Conservation (phyloP, 2,113 vertebrate species). For the Crotalus horridus region DNA sequence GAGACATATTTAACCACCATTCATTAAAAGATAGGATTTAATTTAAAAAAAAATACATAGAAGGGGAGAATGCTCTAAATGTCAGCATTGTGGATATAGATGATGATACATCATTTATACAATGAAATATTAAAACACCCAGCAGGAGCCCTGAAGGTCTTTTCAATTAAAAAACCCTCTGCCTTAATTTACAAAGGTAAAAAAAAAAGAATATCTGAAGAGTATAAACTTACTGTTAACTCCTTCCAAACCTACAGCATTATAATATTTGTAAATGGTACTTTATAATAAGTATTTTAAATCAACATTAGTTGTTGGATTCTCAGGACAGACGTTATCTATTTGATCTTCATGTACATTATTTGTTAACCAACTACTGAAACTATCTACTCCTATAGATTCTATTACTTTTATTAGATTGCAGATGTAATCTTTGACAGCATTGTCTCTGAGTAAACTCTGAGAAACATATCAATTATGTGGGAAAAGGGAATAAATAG, state of each 20-base stretch:
- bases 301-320: fast-evolving
- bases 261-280: neutral
- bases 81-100: conserved; percentile 24
- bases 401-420: neutral
- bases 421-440: neutral
- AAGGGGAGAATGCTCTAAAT: neutral
- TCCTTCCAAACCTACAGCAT: neutral
- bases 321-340: neutral
- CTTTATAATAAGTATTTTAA: neutral
- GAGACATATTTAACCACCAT: conserved; percentile 35
- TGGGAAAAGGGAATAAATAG: neutral
- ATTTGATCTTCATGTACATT: neutral
- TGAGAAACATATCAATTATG: neutral
- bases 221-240: neutral
- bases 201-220: conserved; percentile 1
- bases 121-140: conserved; percentile 25
- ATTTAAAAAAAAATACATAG: neutral
- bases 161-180: conserved; percentile 7
- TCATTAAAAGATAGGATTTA: conserved; percentile 35
- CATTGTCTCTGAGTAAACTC: neutral
- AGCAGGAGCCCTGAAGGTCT: neutral
- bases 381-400: neutral
- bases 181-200: conserved; percentile 26
- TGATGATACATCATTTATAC: conserved; percentile 32
- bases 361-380: neutral